Evolutionary conservation across 2,113 vertebrate genomes (phyloP).

Genomic region (Corydoras sp.): DNA sequence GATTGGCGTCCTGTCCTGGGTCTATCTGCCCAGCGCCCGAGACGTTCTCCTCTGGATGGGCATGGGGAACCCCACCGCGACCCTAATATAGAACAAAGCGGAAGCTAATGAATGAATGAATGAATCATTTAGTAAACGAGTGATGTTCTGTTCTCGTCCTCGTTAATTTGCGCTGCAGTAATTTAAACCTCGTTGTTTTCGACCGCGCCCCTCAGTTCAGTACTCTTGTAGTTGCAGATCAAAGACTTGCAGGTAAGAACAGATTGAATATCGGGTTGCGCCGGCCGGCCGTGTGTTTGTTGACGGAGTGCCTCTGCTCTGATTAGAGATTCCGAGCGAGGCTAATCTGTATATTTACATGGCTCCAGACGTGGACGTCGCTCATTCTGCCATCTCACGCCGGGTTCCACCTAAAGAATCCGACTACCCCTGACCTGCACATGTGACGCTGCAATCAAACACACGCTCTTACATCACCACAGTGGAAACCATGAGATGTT

Average conservation of each 20-base stretch:
- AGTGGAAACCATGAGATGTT: conserved; percentile 11
- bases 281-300: conserved; percentile 64
- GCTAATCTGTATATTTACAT: conserved; percentile 67
- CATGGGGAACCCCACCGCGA: too few relatives aligned
- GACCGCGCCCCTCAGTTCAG: conserved; percentile 2
- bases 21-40: too few relatives aligned
- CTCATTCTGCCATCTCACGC: conserved; percentile 60
- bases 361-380: conserved; percentile 61
- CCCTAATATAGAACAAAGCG: too few relatives aligned
- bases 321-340: conserved; percentile 58
- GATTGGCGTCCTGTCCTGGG: too few relatives aligned
- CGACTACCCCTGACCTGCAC: conserved; percentile 63
- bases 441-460: conserved; percentile 30
- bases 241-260: conserved; percentile 48
- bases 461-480: conserved; percentile 26
- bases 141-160: too few relatives aligned
- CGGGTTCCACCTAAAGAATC: conserved; percentile 59
- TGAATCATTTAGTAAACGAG: too few relatives aligned
- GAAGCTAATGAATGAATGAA: too few relatives aligned
- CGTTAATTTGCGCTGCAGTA: background rate
- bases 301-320: conserved; percentile 57
- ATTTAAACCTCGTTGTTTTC: background rate
- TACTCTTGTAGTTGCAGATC: conserved; percentile 26
- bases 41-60: too few relatives aligned
- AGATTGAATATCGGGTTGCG: conserved; percentile 59